A percentile compares a stretch with the other conserved stretches of the same genome.
Evolutionary conservation across 2,888 invertebrate species (phyloP).

Genomic region (Athetis lepigone): DNA sequence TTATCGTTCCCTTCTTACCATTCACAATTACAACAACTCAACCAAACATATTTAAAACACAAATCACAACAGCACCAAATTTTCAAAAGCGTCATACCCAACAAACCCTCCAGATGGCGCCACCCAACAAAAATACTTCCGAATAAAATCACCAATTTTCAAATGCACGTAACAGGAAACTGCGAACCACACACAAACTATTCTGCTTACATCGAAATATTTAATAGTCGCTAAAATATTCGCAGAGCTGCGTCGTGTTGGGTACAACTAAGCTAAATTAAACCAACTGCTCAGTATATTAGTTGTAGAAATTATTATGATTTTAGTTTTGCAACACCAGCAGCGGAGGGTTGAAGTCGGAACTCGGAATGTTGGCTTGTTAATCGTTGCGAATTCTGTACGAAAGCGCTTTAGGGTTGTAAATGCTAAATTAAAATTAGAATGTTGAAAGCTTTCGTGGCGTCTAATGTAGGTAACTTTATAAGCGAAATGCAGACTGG

Average conservation of each 20-base stretch:
- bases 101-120: slow-evolving; percentile 41
- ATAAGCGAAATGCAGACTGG: slow-evolving; percentile 8
- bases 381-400: slow-evolving; percentile 48
- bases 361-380: slow-evolving; percentile 41
- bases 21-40: neutral
- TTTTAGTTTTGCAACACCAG: slow-evolving; percentile 52
- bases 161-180: slow-evolving; percentile 57
- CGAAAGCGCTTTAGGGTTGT: slow-evolving; percentile 39
- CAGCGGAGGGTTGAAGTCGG: slow-evolving; percentile 29
- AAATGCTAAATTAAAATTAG: slow-evolving; percentile 51
- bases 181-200: slow-evolving; percentile 50
- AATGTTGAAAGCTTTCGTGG: slow-evolving; percentile 35
- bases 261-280: slow-evolving; percentile 56
- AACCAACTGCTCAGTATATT: slow-evolving; percentile 59
- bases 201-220: slow-evolving; percentile 67
- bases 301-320: slow-evolving; percentile 60
- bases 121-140: slow-evolving; percentile 32
- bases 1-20: neutral
- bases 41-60: neutral
- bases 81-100: slow-evolving; percentile 16
- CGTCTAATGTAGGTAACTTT: slow-evolving; percentile 19
- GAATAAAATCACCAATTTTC: slow-evolving; percentile 53
- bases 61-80: slow-evolving; percentile 19
- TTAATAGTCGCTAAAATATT: slow-evolving; percentile 66
- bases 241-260: slow-evolving; percentile 43